Evolutionary conservation across 2,797 vertebrate genomes (phyloP).

Genomic region (Melanotaenia parkinsoni): DNA sequence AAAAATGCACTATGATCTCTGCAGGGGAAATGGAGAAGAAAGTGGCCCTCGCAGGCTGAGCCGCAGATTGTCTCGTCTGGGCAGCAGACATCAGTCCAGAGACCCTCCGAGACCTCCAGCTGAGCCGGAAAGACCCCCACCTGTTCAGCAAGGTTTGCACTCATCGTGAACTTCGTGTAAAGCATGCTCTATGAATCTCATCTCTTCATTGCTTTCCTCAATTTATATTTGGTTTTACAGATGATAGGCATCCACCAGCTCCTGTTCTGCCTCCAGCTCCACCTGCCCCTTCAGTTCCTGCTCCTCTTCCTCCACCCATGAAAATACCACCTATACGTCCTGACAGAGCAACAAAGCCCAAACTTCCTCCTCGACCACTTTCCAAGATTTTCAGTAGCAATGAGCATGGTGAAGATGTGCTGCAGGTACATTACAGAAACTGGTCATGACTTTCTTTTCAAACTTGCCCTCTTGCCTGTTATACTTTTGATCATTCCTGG

Average conservation of each 20-base stretch:
- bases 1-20: background rate
- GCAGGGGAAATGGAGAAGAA: slow-evolving; percentile 77
- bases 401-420: slow-evolving; percentile 73
- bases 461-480: background rate
- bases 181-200: background rate
- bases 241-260: slow-evolving; percentile 42
- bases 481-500: too few relatives aligned
- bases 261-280: slow-evolving; percentile 6
- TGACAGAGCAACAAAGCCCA: slow-evolving; percentile 71
- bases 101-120: slow-evolving; percentile 72
- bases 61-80: slow-evolving; percentile 77
- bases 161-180: background rate
- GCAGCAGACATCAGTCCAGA: slow-evolving; percentile 74
- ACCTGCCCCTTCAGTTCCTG: slow-evolving; percentile 4
- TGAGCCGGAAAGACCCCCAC: slow-evolving; percentile 63
- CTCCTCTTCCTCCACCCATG: slow-evolving; percentile 28
- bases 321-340: slow-evolving; percentile 57
- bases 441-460: background rate
- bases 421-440: slow-evolving; percentile 72
- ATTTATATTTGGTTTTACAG: slow-evolving; percentile 35
- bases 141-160: slow-evolving; percentile 61
- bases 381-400: slow-evolving; percentile 79
- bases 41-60: slow-evolving; percentile 69
- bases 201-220: background rate
- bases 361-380: slow-evolving; percentile 73